Percentiles rank a stretch among this genome's conserved stretches.
These are phyloP conservation scores for Cryptoblepharus egeriae DNA, from an alignment of 2,797 vertebrate species.

Conservation along the genomic window DNA sequence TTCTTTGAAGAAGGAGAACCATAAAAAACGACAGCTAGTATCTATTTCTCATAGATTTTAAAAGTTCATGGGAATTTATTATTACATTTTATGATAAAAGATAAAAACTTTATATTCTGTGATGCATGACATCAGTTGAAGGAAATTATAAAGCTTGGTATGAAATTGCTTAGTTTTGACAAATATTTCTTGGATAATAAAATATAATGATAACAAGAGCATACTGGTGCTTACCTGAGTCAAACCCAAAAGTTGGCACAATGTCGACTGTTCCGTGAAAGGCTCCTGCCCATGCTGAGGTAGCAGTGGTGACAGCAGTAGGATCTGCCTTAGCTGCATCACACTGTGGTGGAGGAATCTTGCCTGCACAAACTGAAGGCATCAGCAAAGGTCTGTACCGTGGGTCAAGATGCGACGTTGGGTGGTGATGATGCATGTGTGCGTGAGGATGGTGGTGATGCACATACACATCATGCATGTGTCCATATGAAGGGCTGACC, in stretches of 20 bases:
- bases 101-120: not conserved
- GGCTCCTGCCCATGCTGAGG: conserved; percentile 88
- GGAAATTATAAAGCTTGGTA: not conserved
- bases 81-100: not conserved
- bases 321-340: conserved; percentile 88
- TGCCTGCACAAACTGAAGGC: conserved; percentile 82
- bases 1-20: not conserved
- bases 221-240: conserved; percentile 82
- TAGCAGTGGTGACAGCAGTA: conserved; percentile 77
- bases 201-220: accelerated
- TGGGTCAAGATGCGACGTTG: conserved; percentile 84
- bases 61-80: not conserved
- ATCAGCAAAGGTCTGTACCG: conserved; percentile 91
- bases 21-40: not conserved
- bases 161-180: not conserved
- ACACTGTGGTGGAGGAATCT: conserved; percentile 82
- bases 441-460: conserved; percentile 79
- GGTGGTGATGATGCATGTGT: conserved; percentile 82
- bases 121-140: not conserved
- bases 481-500: conserved; percentile 86
- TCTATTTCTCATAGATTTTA: not conserved
- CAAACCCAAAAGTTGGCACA: conserved; percentile 84
- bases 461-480: conserved; percentile 91
- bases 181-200: conserved; percentile 23
- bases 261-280: conserved; percentile 92